Percentiles rank a stretch among this genome's conserved stretches.
phyloP scores from a whole-genome alignment of 2,797 vertebrate genomes.

The Dryobates pubescens region DNA sequence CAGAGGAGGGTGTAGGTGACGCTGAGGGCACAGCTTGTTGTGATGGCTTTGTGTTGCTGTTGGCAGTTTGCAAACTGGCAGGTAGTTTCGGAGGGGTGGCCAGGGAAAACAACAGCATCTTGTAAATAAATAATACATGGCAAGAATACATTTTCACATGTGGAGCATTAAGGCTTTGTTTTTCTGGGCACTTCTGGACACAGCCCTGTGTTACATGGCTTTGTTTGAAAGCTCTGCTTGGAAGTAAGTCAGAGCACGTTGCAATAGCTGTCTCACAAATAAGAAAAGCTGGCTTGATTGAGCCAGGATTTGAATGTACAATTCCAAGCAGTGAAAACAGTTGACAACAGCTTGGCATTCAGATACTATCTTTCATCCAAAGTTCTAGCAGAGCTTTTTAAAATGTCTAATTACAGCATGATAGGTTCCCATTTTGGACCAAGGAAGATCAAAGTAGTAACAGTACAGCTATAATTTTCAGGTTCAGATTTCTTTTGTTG shows the following conservation, averaged over 20 bases:
- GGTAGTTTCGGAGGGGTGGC: not conserved
- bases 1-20: not conserved
- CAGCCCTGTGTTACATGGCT: not conserved
- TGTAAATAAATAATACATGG: not conserved
- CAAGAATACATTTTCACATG: not conserved
- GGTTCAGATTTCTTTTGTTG: not conserved
- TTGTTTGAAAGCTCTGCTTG: not conserved
- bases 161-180: slow-evolving; percentile 1
- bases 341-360: not conserved
- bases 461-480: not conserved
- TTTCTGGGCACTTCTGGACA: slow-evolving; percentile 16
- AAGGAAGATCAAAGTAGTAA: not conserved
- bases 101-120: slow-evolving; percentile 5
- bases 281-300: not conserved
- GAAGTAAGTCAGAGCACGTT: not conserved
- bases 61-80: not conserved
- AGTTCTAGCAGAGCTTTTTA: slow-evolving; percentile 25
- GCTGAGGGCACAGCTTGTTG: not conserved
- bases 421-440: not conserved
- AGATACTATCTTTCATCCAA: not conserved
- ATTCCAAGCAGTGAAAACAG: not conserved
- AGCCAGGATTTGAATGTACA: not conserved
- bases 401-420: slow-evolving; percentile 20
- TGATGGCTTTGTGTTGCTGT: not conserved
- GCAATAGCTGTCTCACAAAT: slow-evolving; percentile 18